These are phyloP conservation scores for Neoitamus cyanurus DNA, from an alignment of 2,888 invertebrate species.

Conservation along the genomic window DNA sequence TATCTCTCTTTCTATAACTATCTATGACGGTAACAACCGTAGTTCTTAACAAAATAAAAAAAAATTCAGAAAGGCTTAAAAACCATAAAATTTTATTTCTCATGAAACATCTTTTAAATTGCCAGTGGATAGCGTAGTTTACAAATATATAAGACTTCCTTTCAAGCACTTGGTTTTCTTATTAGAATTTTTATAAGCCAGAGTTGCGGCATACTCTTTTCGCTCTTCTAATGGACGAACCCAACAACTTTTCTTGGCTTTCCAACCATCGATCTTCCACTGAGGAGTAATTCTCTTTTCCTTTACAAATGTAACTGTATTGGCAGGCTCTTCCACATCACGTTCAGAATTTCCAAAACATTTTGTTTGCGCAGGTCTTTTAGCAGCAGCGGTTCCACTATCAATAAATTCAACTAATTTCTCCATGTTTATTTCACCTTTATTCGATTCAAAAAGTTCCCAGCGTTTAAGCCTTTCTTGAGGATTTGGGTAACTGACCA, in stretches of 20 bases:
- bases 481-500: not conserved
- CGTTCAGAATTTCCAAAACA: not conserved
- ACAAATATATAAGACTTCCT: not conserved
- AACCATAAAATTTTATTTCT: too few relatives aligned
- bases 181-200: not conserved
- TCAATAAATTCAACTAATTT: not conserved
- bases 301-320: not conserved
- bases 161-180: not conserved
- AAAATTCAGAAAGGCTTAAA: too few relatives aligned
- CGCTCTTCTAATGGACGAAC: not conserved
- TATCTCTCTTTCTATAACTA: too few relatives aligned
- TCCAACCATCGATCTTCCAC: slow-evolving; percentile 31
- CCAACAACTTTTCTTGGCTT: not conserved
- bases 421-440: not conserved
- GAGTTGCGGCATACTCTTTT: not conserved
- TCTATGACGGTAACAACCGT: too few relatives aligned
- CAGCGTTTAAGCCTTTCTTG: not conserved
- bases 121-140: too few relatives aligned
- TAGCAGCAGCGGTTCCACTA: not conserved
- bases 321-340: not conserved
- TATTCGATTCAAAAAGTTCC: not conserved
- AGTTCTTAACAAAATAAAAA: too few relatives aligned
- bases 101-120: too few relatives aligned
- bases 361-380: too few relatives aligned
- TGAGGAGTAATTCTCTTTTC: not conserved